phyloP scores from a whole-genome alignment of 2,888 invertebrate genomes.

The Petrophora chlorosata region DNA sequence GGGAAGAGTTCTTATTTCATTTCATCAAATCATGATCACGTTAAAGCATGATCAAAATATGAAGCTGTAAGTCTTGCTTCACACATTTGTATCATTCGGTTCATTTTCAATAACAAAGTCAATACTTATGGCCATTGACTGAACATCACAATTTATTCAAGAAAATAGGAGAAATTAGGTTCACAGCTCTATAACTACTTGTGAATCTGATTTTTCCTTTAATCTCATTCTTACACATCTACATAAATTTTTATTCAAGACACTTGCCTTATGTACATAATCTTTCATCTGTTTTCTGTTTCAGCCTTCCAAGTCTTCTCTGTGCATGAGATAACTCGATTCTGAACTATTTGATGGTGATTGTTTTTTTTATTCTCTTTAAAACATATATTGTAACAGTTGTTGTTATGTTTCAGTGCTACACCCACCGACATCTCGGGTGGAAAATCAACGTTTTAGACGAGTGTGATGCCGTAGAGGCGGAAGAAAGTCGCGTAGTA shows the following conservation, averaged over 20 bases:
- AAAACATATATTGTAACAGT: constrained; percentile 4
- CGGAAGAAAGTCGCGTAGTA: constrained; percentile 79
- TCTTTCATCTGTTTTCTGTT: constrained; percentile 79
- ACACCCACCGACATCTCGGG: constrained; percentile 95
- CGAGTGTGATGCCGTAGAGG: constrained; percentile 86
- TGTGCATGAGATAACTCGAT: constrained; percentile 73
- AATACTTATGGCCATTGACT: constrained; percentile 27
- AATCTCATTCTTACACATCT: constrained; percentile 7
- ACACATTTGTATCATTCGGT: neutral
- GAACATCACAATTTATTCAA: constrained; percentile 8
- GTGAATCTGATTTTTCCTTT: neutral
- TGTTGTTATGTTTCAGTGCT: constrained; percentile 87
- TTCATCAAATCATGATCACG: constrained; percentile 1
- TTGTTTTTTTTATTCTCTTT: constrained; percentile 30
- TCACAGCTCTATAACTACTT: neutral
- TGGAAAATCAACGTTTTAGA: constrained; percentile 97
- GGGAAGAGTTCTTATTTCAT: no score
- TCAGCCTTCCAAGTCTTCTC: constrained; percentile 81
- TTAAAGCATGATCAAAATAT: neutral
- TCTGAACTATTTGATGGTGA: constrained; percentile 59
- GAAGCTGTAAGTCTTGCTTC: neutral
- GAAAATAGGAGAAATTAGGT: neutral
- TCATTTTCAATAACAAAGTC: constrained; percentile 6
- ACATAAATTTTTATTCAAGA: constrained; percentile 27
- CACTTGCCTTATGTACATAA: constrained; percentile 67